phyloP scores from a whole-genome alignment of 2,797 vertebrate genomes.

The Gymnothorax reevesii region DNA sequence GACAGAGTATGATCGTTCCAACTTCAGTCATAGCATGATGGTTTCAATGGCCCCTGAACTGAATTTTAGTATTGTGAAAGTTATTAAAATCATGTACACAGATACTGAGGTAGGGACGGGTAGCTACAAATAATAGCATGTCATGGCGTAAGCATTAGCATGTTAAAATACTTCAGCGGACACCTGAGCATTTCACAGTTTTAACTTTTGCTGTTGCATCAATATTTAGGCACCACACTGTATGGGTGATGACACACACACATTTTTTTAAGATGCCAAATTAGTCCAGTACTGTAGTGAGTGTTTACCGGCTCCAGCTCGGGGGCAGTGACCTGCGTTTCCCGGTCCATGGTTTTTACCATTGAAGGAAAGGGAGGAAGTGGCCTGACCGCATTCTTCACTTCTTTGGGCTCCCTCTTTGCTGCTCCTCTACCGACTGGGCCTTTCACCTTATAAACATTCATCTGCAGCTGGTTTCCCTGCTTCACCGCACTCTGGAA shows the following conservation, averaged over 20 bases:
- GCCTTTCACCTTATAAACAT: slow-evolving; percentile 83
- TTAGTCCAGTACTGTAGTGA: too few species aligned
- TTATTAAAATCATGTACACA: too few species aligned
- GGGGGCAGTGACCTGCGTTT: slow-evolving; percentile 72
- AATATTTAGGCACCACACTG: not conserved
- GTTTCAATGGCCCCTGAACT: too few species aligned
- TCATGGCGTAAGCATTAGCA: not conserved
- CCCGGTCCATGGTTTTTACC: slow-evolving; percentile 79
- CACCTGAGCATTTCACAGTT: not conserved
- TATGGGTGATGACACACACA: too few species aligned
- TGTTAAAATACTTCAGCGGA: not conserved
- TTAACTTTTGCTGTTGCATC: not conserved
- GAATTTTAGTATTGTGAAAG: too few species aligned
- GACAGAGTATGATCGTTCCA: not conserved
- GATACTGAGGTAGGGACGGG: too few species aligned
- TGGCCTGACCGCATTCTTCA: slow-evolving; percentile 78
- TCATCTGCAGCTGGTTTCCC: slow-evolving; percentile 90
- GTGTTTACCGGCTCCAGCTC: slow-evolving; percentile 72
- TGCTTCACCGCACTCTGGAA: slow-evolving; percentile 88
- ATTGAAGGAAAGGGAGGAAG: slow-evolving; percentile 75
- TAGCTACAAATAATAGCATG: not conserved
- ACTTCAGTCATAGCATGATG: not conserved
- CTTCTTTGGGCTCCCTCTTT: slow-evolving; percentile 69
- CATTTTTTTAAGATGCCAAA: too few species aligned
- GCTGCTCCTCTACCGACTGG: slow-evolving; percentile 65